phyloP scores from a whole-genome alignment of 2,113 vertebrate genomes.

The Erinaceus europaeus region DNA sequence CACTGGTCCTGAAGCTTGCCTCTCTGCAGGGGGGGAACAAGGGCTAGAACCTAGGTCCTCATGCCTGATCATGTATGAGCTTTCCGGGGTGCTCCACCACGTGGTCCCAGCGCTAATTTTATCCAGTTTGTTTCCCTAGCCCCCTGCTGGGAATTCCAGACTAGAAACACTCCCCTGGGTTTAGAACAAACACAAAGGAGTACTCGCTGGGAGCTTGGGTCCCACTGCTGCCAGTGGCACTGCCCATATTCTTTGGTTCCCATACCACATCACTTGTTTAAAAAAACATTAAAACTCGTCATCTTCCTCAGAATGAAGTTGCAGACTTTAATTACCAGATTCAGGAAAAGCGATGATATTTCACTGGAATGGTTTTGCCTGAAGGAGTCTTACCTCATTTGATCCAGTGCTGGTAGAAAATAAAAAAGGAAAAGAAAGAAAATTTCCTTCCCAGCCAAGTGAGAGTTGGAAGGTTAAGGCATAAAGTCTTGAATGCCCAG shows the following conservation, averaged over 20 bases:
- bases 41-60: too few relatives aligned
- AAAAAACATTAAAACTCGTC: constrained; percentile 55
- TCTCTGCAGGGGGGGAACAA: too few relatives aligned
- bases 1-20: too few relatives aligned
- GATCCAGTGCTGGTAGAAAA: neutral
- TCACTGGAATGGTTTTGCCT: constrained; percentile 39
- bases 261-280: constrained; percentile 6
- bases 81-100: too few relatives aligned
- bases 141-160: neutral
- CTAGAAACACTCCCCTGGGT: neutral
- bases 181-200: neutral
- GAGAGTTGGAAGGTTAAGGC: neutral
- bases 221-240: neutral
- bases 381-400: constrained; percentile 32
- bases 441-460: neutral
- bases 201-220: neutral
- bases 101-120: neutral
- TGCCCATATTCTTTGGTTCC: neutral
- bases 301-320: constrained; percentile 31
- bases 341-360: constrained; percentile 45
- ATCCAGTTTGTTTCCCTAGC: neutral
- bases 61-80: too few relatives aligned
- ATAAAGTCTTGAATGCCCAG: neutral
- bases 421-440: neutral
- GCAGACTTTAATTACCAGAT: constrained; percentile 45